Percentiles rank a stretch among this genome's conserved stretches.
Conservation (phyloP, 2,113 vertebrate genomes). For the Marmota flaviventris region DNA sequence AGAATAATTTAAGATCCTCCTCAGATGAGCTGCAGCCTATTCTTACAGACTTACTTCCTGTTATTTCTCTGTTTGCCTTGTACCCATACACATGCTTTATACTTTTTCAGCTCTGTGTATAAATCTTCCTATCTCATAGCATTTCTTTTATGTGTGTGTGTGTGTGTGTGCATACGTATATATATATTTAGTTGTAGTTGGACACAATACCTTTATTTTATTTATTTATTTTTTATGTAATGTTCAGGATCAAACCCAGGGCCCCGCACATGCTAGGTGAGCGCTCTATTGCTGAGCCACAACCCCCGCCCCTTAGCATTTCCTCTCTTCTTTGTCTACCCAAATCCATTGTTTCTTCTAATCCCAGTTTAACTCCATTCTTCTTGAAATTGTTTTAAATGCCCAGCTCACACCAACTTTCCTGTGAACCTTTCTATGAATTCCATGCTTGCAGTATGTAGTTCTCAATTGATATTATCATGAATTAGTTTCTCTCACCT, state of each 20-base stretch:
- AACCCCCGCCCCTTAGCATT: neutral
- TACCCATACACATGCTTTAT: neutral
- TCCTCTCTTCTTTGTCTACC: neutral
- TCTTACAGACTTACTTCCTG: neutral
- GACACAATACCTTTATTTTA: no score
- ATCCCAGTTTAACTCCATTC: constrained; percentile 34
- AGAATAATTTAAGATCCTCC: neutral
- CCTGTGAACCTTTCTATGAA: neutral
- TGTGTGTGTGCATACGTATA: no score
- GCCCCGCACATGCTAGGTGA: no score
- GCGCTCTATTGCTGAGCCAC: no score
- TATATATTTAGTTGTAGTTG: no score
- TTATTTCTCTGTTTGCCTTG: neutral
- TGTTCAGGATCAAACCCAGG: no score
- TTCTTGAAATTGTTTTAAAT: constrained; percentile 35
- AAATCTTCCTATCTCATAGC: neutral
- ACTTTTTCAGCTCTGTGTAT: neutral
- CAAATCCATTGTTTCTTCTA: neutral
- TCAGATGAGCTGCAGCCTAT: neutral
- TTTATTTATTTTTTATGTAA: no score
- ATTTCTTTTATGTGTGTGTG: neutral
- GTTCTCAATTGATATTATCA: constrained; percentile 18
- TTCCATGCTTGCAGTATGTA: neutral
- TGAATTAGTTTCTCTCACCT: neutral
- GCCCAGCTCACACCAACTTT: neutral